A percentile compares a stretch with the other conserved stretches of the same genome.
These are phyloP conservation scores for Spilogale gracilis DNA, from an alignment of 2,113 vertebrate species.

Conservation along the genomic window DNA sequence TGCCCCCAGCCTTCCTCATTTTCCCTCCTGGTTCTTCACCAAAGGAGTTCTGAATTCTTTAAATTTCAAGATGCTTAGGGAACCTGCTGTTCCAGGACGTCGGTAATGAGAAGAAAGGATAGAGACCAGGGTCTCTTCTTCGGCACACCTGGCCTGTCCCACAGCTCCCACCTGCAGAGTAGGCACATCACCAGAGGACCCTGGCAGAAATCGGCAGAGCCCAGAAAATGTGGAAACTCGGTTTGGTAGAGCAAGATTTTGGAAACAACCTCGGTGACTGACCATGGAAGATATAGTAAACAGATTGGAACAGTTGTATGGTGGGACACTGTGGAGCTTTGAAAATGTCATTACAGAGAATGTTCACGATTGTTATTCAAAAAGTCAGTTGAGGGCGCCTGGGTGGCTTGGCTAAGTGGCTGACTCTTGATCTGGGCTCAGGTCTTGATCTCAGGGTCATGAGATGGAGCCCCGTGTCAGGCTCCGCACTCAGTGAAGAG, in stretches of 20 bases:
- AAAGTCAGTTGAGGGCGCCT: neutral
- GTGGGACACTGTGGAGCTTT: neutral
- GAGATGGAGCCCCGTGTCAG: rapidly evolving
- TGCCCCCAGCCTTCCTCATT: neutral
- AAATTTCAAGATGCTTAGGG: neutral
- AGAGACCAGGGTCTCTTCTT: neutral
- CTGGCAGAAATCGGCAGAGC: neutral
- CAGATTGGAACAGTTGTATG: too few species aligned
- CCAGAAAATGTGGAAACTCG: neutral
- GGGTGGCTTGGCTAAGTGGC: neutral
- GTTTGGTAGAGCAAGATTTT: neutral
- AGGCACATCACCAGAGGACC: neutral
- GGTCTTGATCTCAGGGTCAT: neutral
- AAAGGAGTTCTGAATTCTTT: neutral
- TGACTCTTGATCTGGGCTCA: neutral
- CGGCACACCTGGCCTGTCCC: rapidly evolving
- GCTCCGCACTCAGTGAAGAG: neutral
- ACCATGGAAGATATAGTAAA: neutral
- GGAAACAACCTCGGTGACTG: neutral
- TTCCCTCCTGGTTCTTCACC: neutral
- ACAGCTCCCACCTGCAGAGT: too few species aligned
- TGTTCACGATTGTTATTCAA: neutral
- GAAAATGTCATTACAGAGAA: neutral
- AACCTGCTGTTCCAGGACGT: neutral
- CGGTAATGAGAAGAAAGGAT: neutral